These are phyloP conservation scores for Trissolcus basalis DNA, from an alignment of 1,140 invertebrate genomes.

Conservation along the genomic window DNA sequence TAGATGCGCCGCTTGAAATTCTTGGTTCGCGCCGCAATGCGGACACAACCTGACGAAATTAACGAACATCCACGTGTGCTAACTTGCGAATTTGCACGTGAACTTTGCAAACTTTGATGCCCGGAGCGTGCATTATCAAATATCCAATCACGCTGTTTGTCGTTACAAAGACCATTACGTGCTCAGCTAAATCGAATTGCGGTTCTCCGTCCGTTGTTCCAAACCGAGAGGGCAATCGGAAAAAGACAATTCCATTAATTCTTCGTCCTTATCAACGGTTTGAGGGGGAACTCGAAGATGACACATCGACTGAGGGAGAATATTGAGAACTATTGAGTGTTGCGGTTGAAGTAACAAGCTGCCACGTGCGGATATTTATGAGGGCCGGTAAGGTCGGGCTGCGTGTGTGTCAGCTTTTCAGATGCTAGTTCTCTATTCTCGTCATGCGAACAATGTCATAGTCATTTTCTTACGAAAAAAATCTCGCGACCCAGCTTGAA, in stretches of 20 bases:
- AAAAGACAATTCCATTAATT: not conserved
- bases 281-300: conserved; percentile 29
- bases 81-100: conserved; percentile 41
- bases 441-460: conserved; percentile 33
- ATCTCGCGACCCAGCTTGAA: conserved; percentile 1
- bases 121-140: conserved; percentile 21
- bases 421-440: conserved; percentile 18
- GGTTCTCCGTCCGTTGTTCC: not conserved
- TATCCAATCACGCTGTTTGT: conserved; percentile 23
- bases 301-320: conserved; percentile 21
- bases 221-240: not conserved
- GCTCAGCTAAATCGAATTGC: conserved; percentile 8
- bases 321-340: conserved; percentile 59
- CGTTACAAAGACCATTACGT: conserved; percentile 13
- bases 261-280: conserved; percentile 1
- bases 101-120: conserved; percentile 33
- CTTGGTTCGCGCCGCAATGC: conserved; percentile 62
- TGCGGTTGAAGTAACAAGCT: conserved; percentile 74
- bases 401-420: conserved; percentile 43
- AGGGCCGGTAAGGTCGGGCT: conserved; percentile 68
- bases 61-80: conserved; percentile 49
- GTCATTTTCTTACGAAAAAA: conserved; percentile 39
- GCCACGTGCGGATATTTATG: conserved; percentile 73
- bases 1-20: conserved; percentile 66
- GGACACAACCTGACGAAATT: conserved; percentile 52